phyloP scores from a whole-genome alignment of 2,888 invertebrate genomes.

The Camptogramma bilineatum region DNA sequence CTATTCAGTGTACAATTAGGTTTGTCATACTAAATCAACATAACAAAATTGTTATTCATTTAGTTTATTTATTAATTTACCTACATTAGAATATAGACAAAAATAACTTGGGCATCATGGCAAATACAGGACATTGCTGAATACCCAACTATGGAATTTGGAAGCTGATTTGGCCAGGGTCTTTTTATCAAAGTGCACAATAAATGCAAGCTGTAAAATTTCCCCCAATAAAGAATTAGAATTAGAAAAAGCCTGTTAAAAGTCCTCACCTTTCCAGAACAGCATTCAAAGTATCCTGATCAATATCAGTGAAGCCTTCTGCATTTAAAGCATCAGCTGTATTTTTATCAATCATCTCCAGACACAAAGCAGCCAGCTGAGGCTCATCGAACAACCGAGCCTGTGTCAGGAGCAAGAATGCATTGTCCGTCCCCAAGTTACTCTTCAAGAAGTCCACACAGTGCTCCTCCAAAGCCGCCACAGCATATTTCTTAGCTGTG shows the following conservation, averaged over 20 bases:
- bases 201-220: background rate
- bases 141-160: no score
- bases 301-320: slow-evolving; percentile 93
- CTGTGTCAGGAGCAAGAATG: slow-evolving; percentile 91
- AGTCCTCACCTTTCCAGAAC: slow-evolving; percentile 86
- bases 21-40: slow-evolving; percentile 31
- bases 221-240: background rate
- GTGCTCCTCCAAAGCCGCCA: slow-evolving; percentile 92
- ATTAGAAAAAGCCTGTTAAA: background rate
- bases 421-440: slow-evolving; percentile 92
- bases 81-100: background rate
- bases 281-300: slow-evolving; percentile 90
- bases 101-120: no score
- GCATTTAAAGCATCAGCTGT: slow-evolving; percentile 92
- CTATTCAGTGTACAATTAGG: slow-evolving; percentile 28
- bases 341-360: slow-evolving; percentile 93
- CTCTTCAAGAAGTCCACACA: slow-evolving; percentile 92
- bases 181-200: background rate
- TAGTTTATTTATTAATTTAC: slow-evolving; percentile 13
- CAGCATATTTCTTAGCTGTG: slow-evolving; percentile 94
- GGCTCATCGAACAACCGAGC: slow-evolving; percentile 94
- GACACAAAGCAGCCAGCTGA: slow-evolving; percentile 91
- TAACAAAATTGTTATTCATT: slow-evolving; percentile 15
- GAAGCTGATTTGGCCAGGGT: background rate
- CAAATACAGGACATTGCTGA: no score